Conservation (phyloP, 2,113 vertebrate genomes). For the Drymodes brunneopygia region DNA sequence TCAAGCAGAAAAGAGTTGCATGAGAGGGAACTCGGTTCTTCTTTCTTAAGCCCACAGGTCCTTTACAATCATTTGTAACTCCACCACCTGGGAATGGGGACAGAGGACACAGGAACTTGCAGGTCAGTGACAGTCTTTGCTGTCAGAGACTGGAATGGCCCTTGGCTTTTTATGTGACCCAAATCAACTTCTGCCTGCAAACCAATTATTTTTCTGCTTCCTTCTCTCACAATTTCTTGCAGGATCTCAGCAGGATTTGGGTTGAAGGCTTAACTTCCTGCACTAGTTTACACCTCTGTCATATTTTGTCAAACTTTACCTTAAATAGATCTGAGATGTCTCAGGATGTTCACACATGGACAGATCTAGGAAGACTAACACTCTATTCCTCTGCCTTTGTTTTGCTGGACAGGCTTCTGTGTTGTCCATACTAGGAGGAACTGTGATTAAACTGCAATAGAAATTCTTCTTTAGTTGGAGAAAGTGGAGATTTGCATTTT, state of each 20-base stretch:
- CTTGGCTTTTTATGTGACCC: neutral
- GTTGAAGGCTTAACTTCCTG: neutral
- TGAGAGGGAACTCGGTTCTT: neutral
- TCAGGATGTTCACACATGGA: neutral
- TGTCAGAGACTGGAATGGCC: neutral
- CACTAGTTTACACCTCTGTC: neutral
- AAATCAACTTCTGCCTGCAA: neutral
- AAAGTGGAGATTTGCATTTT: neutral
- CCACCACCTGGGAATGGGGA: neutral
- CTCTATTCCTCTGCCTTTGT: neutral
- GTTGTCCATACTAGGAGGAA: neutral
- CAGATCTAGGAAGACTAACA: neutral
- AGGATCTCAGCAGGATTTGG: neutral
- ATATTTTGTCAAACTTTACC: neutral
- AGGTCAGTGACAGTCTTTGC: neutral
- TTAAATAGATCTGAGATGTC: neutral
- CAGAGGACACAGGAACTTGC: accelerated
- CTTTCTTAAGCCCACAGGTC: neutral
- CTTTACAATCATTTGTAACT: neutral
- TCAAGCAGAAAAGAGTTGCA: neutral
- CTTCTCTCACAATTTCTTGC: neutral
- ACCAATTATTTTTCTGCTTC: neutral
- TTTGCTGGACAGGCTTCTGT: neutral
- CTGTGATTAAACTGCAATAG: neutral
- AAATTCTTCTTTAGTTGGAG: neutral